Conservation (phyloP, 2,113 vertebrate species). For the Speoplatyrhinus poulsoni region DNA sequence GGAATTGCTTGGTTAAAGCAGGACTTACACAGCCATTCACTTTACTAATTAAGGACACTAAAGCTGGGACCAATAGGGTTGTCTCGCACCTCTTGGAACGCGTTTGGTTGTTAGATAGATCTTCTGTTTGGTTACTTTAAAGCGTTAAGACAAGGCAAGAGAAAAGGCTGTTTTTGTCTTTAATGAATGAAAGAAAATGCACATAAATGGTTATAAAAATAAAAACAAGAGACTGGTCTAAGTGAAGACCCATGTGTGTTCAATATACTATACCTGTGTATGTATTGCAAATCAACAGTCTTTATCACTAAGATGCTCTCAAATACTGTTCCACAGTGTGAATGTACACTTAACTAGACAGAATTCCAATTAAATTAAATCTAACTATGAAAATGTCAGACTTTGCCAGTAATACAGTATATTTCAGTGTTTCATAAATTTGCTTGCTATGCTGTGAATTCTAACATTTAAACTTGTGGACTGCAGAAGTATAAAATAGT, state of each 20-base stretch:
- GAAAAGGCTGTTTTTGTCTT: conserved; percentile 98
- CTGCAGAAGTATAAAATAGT: too few relatives aligned
- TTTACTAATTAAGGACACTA: conserved; percentile 97
- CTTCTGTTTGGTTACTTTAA: conserved; percentile 99
- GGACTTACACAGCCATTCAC: conserved; percentile 95
- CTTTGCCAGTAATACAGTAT: conserved; percentile 46
- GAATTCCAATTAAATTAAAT: too few relatives aligned
- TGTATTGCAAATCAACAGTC: too few relatives aligned
- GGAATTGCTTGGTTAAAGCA: conserved; percentile 95
- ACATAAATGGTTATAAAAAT: conserved; percentile 28
- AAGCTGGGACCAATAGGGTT: conserved; percentile 94
- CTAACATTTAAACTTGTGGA: not conserved
- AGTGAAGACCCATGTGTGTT: conserved; percentile 33
- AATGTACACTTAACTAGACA: too few relatives aligned
- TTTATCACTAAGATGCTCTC: too few relatives aligned
- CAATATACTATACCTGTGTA: conserved; percentile 50
- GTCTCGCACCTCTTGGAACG: conserved; percentile 92
- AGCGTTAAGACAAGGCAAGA: conserved; percentile 99
- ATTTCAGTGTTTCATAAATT: conserved; percentile 45
- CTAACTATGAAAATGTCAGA: conserved; percentile 2
- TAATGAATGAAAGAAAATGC: conserved; percentile 78
- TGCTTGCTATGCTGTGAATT: conserved; percentile 29
- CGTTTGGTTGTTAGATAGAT: conserved; percentile 98
- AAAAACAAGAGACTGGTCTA: not conserved
- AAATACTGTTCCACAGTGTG: too few relatives aligned